A percentile compares a stretch with the other conserved stretches of the same genome.
phyloP scores from a whole-genome alignment of 1,140 invertebrate species.

The Ceratosolen fusciceps region DNA sequence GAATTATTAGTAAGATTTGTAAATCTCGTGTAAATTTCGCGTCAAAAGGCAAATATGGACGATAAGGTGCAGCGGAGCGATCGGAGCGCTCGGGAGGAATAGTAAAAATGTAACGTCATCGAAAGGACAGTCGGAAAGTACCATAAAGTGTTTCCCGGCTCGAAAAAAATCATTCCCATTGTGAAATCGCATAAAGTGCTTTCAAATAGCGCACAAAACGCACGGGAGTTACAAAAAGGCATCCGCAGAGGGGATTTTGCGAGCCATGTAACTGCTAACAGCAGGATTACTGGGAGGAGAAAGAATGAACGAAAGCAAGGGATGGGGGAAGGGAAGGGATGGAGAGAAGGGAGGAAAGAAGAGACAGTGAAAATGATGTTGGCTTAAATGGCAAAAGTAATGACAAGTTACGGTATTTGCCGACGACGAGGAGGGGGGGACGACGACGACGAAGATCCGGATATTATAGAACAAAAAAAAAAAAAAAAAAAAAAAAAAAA shows the following conservation, averaged over 20 bases:
- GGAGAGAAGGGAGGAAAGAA: not conserved
- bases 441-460: too few species aligned
- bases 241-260: not conserved
- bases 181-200: conserved; percentile 13
- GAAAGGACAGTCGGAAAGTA: not conserved
- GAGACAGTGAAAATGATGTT: not conserved
- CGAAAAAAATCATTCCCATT: conserved; percentile 14
- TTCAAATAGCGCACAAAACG: not conserved
- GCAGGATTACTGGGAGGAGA: conserved; percentile 4
- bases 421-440: not conserved
- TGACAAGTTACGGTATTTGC: conserved; percentile 26
- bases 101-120: conserved; percentile 3
- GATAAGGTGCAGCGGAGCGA: not conserved
- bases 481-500: not conserved
- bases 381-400: conserved; percentile 26
- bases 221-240: not conserved
- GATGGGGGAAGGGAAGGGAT: not conserved
- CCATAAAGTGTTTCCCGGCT: not conserved
- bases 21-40: too few species aligned
- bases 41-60: too few species aligned
- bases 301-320: not conserved
- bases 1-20: too few species aligned
- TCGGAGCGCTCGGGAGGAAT: not conserved
- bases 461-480: conserved; percentile 8
- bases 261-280: conserved; percentile 27